Conservation (phyloP, 2,797 vertebrate species). For the Protosalanx chinensis region DNA sequence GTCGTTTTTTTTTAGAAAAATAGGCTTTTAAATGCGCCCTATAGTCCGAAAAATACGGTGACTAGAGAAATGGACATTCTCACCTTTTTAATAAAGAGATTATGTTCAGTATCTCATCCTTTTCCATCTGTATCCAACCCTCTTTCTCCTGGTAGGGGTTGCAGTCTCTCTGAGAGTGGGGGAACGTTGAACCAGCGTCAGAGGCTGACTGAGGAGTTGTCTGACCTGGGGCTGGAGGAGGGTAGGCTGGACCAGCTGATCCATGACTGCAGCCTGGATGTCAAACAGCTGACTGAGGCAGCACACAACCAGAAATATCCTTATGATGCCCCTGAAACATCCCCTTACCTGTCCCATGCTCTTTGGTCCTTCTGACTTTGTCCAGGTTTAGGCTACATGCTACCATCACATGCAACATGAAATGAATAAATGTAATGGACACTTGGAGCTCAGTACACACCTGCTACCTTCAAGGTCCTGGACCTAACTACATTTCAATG, state of each 20-base stretch:
- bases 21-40: too few relatives aligned
- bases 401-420: neutral
- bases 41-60: too few relatives aligned
- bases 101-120: neutral
- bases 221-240: constrained; percentile 88
- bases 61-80: neutral
- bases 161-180: constrained; percentile 86
- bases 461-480: too few relatives aligned
- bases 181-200: constrained; percentile 86
- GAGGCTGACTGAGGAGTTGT: constrained; percentile 84
- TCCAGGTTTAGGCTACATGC: neutral
- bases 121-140: neutral
- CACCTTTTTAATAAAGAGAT: neutral
- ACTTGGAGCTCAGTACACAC: too few relatives aligned
- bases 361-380: neutral
- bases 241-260: constrained; percentile 90
- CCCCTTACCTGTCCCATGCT: neutral
- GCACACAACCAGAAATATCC: constrained; percentile 96
- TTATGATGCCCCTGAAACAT: neutral
- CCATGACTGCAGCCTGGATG: constrained; percentile 87
- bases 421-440: too few relatives aligned
- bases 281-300: constrained; percentile 89
- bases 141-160: constrained; percentile 77
- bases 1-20: too few relatives aligned
- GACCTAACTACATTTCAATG: too few relatives aligned